Evolutionary conservation across 2,113 vertebrate species (phyloP), one percentile per base, ranked within the genome.

Genomic region (Ptychochromis oligacanthus): DNA sequence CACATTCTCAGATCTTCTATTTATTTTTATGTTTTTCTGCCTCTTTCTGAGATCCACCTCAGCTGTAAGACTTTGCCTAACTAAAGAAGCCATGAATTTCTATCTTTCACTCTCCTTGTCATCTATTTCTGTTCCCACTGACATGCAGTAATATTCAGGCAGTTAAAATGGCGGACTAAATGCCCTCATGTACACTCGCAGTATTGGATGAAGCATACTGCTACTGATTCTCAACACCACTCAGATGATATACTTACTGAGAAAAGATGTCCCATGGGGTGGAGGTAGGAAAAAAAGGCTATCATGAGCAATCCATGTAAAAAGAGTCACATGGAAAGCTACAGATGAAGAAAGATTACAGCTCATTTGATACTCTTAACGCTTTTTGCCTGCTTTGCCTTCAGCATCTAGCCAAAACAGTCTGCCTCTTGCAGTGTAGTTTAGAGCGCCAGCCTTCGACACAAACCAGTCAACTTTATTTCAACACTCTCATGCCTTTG

Each of bases 401-500:
- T 85, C 54, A 65, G 83, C 92, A 64, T 75, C 36, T 76, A 87
- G 77, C 46, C 76, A 8, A 75, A 56, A 34, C 31, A 31, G 72
- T 46, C 77, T 78, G 87, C 82, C 85, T 80, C 79, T 85, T 78
- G 79, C 93, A 64, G 20, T 11, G 36, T 93, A 93, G 92, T 1
- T 8, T 91, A 93, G 91, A 59, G 81, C 83, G 77, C 83, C 83
- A 83, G 13, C 54, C 83, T 81, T 57, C 20, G 2, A 60, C 57
- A 22, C 34, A 67, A 95, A 95, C 94, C 92, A 95, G 95, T 93
- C 95, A 94, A 95, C 95, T 96, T 97, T 95, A 97, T 97, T 97
- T 97, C 97, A 97, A 95, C 90, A 90, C 97, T 98, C 96, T 98
- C 97, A 97, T 97, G 96, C 97, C 97, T 98, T 97, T 99, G 97